These are phyloP conservation scores for Macrochelys suwanniensis DNA, from an alignment of 2,797 vertebrate species.

Conservation along the genomic window DNA sequence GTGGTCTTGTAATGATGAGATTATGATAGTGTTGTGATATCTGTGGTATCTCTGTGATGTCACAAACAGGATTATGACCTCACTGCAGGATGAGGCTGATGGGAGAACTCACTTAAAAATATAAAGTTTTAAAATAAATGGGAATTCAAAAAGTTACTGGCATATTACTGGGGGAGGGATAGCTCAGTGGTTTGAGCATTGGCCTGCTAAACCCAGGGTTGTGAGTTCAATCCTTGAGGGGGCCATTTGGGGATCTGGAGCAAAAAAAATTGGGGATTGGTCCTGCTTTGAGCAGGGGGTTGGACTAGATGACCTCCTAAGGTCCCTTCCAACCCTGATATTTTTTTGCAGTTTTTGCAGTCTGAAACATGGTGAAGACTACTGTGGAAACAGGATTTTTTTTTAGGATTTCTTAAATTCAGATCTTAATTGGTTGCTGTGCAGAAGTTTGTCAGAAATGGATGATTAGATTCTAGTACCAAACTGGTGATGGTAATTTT, in stretches of 20 bases:
- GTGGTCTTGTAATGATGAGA: neutral
- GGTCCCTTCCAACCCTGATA: too few species aligned
- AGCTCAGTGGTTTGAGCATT: too few species aligned
- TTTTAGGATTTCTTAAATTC: neutral
- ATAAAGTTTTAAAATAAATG: neutral
- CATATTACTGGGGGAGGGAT: too few species aligned
- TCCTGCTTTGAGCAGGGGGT: too few species aligned
- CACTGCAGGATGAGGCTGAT: neutral
- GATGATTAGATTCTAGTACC: neutral
- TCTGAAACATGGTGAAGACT: neutral
- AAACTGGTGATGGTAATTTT: neutral
- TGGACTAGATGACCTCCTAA: too few species aligned
- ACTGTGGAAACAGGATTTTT: neutral
- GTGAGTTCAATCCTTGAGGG: too few species aligned
- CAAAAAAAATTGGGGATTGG: too few species aligned
- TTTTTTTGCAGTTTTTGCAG: neutral
- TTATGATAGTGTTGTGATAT: neutral
- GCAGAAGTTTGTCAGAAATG: neutral
- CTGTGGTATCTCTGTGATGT: neutral
- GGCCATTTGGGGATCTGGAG: too few species aligned
- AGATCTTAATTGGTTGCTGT: neutral
- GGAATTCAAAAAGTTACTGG: neutral
- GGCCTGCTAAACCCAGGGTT: too few species aligned
- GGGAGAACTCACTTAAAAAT: neutral
- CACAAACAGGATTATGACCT: neutral